Percentiles rank a stretch among this genome's conserved stretches.
phyloP scores from a whole-genome alignment of 2,888 invertebrate species.

The Pseudococcus longispinus region DNA sequence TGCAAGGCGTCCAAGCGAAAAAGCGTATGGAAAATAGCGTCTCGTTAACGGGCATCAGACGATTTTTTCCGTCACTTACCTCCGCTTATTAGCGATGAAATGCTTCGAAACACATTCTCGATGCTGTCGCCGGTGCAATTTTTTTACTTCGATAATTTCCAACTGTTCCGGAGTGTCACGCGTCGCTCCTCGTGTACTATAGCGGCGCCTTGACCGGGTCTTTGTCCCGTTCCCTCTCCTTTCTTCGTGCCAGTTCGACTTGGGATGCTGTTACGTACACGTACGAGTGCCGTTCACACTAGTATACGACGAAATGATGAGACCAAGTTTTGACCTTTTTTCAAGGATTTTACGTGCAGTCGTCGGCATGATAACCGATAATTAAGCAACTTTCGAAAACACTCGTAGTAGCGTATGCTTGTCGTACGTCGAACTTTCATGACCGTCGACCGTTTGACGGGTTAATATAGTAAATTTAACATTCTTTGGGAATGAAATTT shows the following conservation, averaged over 20 bases:
- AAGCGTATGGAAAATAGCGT: neutral
- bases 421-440: neutral
- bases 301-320: neutral
- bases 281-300: neutral
- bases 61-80: neutral
- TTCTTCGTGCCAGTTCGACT: neutral
- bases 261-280: neutral
- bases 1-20: conserved; percentile 20
- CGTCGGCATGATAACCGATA: neutral
- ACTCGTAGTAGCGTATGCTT: neutral
- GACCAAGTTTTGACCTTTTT: neutral
- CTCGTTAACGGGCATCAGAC: neutral
- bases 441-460: neutral
- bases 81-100: conserved; percentile 15
- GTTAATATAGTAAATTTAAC: neutral
- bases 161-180: neutral
- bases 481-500: neutral
- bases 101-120: neutral
- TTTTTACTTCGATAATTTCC: conserved; percentile 17
- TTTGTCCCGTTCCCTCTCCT: neutral
- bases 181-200: neutral
- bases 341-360: neutral
- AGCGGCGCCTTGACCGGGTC: neutral
- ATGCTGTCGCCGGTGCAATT: neutral
- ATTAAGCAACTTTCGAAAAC: neutral